phyloP scores from a whole-genome alignment of 2,797 vertebrate genomes.

The Anguilla megastoma region DNA sequence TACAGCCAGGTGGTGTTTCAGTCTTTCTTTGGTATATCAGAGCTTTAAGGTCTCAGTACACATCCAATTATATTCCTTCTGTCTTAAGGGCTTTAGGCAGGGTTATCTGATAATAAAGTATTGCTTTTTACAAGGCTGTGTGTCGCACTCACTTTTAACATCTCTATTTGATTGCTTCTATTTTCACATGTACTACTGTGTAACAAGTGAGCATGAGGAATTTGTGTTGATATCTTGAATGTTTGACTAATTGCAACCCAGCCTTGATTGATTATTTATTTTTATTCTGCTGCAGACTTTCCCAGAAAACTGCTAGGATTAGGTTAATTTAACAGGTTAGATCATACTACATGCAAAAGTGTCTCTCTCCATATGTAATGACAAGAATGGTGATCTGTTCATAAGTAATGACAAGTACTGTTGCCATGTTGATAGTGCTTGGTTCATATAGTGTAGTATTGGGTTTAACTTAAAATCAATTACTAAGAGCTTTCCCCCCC shows the following conservation, averaged over 20 bases:
- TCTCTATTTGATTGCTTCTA: background rate
- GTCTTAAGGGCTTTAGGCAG: background rate
- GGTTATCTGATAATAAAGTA: background rate
- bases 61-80: background rate
- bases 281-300: constrained; percentile 1
- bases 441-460: constrained; percentile 26
- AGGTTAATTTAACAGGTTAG: background rate
- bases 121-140: background rate
- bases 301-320: background rate
- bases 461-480: constrained; percentile 4
- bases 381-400: constrained; percentile 15
- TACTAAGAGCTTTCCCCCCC: constrained; percentile 23
- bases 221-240: background rate
- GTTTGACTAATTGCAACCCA: background rate
- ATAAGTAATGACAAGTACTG: constrained; percentile 27
- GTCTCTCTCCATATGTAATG: background rate
- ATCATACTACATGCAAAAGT: background rate
- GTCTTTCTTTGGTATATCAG: background rate
- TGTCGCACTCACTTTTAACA: background rate
- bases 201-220: background rate
- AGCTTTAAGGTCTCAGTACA: background rate
- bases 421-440: constrained; percentile 32
- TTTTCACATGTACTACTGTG: background rate
- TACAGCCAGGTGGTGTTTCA: background rate
- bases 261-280: background rate